These are phyloP conservation scores for Holothuria glaberrima DNA, from an alignment of 35 echinoderm and acorn worm species.

Conservation along the genomic window DNA sequence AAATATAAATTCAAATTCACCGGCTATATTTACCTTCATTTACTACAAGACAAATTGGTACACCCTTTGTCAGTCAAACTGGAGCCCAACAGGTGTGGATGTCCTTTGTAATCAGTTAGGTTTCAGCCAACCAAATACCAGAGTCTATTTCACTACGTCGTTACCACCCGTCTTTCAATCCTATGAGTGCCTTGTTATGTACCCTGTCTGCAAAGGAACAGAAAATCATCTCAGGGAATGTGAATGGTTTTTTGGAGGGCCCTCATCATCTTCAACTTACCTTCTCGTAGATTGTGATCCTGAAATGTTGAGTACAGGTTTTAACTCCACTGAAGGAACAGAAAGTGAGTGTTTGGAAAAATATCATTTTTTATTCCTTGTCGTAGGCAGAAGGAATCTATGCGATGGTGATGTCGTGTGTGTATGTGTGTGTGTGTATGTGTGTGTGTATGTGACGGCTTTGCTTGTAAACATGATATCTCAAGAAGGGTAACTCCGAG, in stretches of 20 bases:
- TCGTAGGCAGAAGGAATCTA: too few relatives aligned
- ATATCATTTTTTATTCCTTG: too few relatives aligned
- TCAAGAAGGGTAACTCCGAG: too few relatives aligned
- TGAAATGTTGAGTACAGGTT: neutral
- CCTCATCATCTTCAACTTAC: neutral
- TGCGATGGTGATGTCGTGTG: too few relatives aligned
- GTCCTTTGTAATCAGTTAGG: slow-evolving; percentile 14
- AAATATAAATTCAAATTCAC: neutral
- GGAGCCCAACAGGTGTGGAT: neutral
- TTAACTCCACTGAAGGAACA: too few relatives aligned
- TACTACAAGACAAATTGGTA: neutral
- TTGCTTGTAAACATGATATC: too few relatives aligned
- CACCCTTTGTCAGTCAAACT: neutral
- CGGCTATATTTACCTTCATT: neutral
- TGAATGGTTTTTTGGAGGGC: neutral
- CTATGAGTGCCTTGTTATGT: neutral
- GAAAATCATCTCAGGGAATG: slow-evolving; percentile 15
- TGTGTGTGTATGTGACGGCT: too few relatives aligned
- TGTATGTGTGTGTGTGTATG: too few relatives aligned
- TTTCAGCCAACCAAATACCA: neutral
- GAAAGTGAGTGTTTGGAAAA: too few relatives aligned
- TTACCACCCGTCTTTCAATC: slow-evolving; percentile 6
- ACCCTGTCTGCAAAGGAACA: neutral
- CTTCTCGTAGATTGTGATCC: neutral
- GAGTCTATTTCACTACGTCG: neutral